These are phyloP conservation scores for Bactericera cockerelli DNA, from an alignment of 1,140 invertebrate species.

Conservation along the genomic window DNA sequence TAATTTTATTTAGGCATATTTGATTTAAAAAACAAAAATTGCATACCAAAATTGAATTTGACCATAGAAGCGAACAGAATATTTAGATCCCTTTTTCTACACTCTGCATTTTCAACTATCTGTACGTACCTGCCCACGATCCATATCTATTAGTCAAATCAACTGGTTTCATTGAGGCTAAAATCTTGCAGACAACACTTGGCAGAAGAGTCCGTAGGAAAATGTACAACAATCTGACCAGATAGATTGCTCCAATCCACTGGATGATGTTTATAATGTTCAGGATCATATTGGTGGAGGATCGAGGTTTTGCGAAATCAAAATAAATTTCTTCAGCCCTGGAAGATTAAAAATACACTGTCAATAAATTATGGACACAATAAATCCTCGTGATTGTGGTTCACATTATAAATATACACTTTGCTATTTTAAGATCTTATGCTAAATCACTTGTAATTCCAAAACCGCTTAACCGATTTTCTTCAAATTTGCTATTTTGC, in stretches of 20 bases:
- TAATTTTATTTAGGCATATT: neutral
- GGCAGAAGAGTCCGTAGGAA: neutral
- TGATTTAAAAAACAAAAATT: neutral
- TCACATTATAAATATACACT: no score
- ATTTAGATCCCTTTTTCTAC: neutral
- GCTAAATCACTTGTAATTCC: no score
- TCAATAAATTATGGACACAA: no score
- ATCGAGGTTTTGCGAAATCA: no score
- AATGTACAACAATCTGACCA: neutral
- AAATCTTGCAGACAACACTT: neutral
- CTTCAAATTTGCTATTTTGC: no score
- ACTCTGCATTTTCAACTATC: neutral
- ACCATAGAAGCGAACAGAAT: neutral
- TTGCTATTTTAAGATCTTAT: no score
- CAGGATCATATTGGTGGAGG: no score
- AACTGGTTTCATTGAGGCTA: neutral
- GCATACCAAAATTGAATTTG: neutral
- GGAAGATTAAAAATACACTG: no score
- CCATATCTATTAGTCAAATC: neutral
- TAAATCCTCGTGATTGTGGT: no score
- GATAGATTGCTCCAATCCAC: neutral
- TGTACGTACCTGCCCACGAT: neutral
- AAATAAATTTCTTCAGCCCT: no score
- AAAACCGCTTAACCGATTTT: no score
- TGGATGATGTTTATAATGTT: neutral